These are phyloP conservation scores for Trichoplusia ni DNA, from an alignment of 1,140 invertebrate species.

Conservation along the genomic window DNA sequence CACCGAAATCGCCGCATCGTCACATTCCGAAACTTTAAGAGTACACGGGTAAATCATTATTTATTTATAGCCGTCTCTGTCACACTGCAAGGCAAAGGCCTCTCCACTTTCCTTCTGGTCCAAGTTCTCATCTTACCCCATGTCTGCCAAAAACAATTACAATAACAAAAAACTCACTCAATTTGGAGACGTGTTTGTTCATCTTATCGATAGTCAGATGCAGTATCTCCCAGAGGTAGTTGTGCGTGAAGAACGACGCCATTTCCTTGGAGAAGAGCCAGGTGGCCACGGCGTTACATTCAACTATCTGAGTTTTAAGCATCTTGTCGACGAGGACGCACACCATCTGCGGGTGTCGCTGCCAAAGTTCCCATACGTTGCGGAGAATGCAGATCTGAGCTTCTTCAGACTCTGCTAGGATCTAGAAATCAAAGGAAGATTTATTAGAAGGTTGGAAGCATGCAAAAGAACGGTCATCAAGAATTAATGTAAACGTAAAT, in stretches of 20 bases:
- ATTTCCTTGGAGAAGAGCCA: conserved; percentile 99
- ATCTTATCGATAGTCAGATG: conserved; percentile 98
- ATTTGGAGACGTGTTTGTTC: conserved; percentile 95
- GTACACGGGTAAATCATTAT: no score
- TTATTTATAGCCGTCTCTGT: no score
- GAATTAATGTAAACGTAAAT: no score
- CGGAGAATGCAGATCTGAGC: conserved; percentile 97
- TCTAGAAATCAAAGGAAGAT: conserved; percentile 74
- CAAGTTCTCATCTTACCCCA: no score
- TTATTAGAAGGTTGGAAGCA: conserved; percentile 53
- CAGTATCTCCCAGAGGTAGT: conserved; percentile 98
- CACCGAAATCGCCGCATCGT: no score
- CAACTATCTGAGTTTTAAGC: conserved; percentile 97
- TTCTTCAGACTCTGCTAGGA: conserved; percentile 95
- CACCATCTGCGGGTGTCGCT: conserved; percentile 98
- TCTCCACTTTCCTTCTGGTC: no score
- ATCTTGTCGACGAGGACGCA: conserved; percentile 98
- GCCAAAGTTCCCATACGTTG: conserved; percentile 97
- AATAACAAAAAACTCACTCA: conserved; percentile 81
- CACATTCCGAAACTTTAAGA: no score
- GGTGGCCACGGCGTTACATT: conserved; percentile 97
- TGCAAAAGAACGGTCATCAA: no score
- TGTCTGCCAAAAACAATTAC: no score
- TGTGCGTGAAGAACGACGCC: conserved; percentile 95
- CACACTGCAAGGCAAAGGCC: background rate